Evolutionary conservation across 2,113 vertebrate genomes (phyloP), one percentile per base, ranked within the genome.

Genomic region (Limanda limanda): DNA sequence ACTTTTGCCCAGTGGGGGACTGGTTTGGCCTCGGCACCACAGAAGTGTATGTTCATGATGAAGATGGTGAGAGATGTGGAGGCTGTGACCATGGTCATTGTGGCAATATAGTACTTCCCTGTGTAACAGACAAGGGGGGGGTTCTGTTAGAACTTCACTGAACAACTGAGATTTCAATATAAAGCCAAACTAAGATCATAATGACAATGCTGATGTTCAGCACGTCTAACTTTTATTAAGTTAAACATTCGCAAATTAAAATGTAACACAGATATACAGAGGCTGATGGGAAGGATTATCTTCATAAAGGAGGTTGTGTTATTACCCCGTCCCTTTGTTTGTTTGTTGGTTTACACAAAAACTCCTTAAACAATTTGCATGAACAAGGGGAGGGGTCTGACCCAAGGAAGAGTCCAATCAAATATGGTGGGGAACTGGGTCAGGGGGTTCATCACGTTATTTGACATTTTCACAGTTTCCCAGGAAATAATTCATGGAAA

Each of bases 31-130:
- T 98, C 98, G 0, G 96, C 95, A 18, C 98, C 97, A 21, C 97
- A 99, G 73, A 98, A 97, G 81, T 99, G 98, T 68, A 99, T 96
- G 65, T 99, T 99, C 98, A 99, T 99, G 85, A 99, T 97, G 91
- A 99, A 98, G 86, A 99, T 99, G 8, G 97, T 99, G 89, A 99
- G 48, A 0, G 97, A 94, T 0, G 98, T 99, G 71, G 98, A 99
- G 23, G 97, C 98, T 11, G 98, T 99, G 88, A 98, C 96, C 96
- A 99, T 96, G 7, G 96, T 98, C 98, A 99, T 99, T 0, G 97
- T 99, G 42, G 97, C 97, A 78, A 99, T 97, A 78, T 99, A 99
- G 91, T 99, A 99, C 83, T 99, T 99, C 17, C 97, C 98, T 99
- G 86, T 94, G 78, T 20, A 27, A 64, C 23, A 56, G 21, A 62